phyloP scores from a whole-genome alignment of 2,888 invertebrate species.

The Campoletis raptor region DNA sequence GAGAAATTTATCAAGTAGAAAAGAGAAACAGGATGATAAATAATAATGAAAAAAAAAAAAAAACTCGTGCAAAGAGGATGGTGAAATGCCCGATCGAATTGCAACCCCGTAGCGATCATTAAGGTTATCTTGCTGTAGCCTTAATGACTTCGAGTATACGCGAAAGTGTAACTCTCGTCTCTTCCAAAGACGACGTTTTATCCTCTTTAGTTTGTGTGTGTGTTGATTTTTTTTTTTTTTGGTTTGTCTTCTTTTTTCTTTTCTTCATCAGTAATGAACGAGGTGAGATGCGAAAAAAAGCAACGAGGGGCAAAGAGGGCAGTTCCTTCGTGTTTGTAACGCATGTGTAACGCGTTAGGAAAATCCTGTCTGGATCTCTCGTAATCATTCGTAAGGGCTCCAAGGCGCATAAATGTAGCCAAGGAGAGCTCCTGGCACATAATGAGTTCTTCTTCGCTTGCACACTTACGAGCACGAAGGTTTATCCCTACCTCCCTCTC shows the following conservation, averaged over 20 bases:
- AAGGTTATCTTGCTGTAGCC: constrained; percentile 56
- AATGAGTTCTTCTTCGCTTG: constrained; percentile 47
- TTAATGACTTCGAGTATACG: constrained; percentile 63
- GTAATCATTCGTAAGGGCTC: not conserved
- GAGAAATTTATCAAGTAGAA: not conserved
- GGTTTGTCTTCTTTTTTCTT: constrained; percentile 4
- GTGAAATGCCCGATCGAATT: constrained; percentile 32
- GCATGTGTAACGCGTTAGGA: constrained; percentile 43
- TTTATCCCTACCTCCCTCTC: not conserved
- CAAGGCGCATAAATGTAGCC: constrained; percentile 33
- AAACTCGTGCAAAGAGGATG: constrained; percentile 18
- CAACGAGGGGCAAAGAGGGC: not conserved
- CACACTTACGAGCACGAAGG: constrained; percentile 62
- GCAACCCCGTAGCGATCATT: constrained; percentile 46
- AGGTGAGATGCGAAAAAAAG: not conserved
- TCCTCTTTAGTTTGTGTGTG: not conserved
- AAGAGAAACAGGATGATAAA: not conserved
- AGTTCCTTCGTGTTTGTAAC: not conserved
- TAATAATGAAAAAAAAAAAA: not conserved
- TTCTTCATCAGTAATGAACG: not conserved
- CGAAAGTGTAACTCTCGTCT: constrained; percentile 64
- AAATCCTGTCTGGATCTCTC: constrained; percentile 36
- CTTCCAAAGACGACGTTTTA: not conserved
- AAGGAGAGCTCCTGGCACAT: constrained; percentile 22
- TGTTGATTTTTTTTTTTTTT: not conserved